phyloP scores from a whole-genome alignment of 2,888 invertebrate genomes.

The Patella pellucida region DNA sequence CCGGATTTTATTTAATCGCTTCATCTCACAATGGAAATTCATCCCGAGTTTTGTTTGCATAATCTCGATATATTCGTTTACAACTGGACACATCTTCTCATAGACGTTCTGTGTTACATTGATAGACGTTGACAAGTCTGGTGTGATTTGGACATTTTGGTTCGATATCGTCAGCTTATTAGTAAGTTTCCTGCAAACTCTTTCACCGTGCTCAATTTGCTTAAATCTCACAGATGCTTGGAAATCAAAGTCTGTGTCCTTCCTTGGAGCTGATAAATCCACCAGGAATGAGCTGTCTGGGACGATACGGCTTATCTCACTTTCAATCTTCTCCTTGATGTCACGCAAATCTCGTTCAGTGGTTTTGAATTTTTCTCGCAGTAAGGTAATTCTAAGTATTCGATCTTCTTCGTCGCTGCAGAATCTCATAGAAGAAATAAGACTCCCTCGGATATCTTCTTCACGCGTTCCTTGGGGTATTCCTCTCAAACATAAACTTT shows the following conservation, averaged over 20 bases:
- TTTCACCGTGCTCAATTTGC: conserved; percentile 41
- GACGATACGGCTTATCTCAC: conserved; percentile 24
- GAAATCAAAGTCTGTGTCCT: conserved; percentile 31
- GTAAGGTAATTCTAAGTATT: conserved; percentile 13
- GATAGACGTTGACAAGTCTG: conserved; percentile 37
- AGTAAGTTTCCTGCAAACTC: conserved; percentile 29
- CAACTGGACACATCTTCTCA: conserved; percentile 30
- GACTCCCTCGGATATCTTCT: conserved; percentile 31
- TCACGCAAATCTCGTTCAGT: conserved; percentile 14
- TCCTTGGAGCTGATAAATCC: conserved; percentile 30
- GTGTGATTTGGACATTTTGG: conserved; percentile 32
- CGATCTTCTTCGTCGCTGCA: not conserved
- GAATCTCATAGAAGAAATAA: conserved; percentile 6
- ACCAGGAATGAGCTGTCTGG: conserved; percentile 29
- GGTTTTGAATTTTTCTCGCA: conserved; percentile 2
- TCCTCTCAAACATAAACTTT: conserved; percentile 25
- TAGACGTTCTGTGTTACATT: conserved; percentile 32
- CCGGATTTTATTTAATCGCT: conserved; percentile 35
- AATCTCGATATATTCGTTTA: conserved; percentile 27
- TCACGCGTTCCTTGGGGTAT: conserved; percentile 32
- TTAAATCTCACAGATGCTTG: conserved; percentile 42
- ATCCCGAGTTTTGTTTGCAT: conserved; percentile 6
- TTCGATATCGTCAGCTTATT: conserved; percentile 17
- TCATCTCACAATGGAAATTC: conserved; percentile 17
- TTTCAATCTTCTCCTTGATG: conserved; percentile 24